Evolutionary conservation across 2,113 vertebrate genomes (phyloP).

Genomic region (Grammatotria lemairii): DNA sequence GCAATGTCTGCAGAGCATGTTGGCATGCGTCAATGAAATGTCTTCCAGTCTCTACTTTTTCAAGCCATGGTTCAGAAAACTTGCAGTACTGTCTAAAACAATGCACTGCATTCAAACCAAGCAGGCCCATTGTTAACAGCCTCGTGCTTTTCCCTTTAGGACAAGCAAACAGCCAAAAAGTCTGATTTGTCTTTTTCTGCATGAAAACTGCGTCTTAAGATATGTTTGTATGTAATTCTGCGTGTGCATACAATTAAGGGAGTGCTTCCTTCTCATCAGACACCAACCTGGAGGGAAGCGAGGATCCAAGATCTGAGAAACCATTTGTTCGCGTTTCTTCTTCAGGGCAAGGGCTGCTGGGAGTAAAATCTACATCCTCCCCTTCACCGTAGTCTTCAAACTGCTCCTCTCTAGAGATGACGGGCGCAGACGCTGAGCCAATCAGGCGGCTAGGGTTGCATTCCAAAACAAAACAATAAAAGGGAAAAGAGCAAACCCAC

Average conservation of each 20-base stretch:
- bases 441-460: slow-evolving; percentile 62
- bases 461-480: not conserved
- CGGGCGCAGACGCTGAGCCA: slow-evolving; percentile 76
- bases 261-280: not conserved
- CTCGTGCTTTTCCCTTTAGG: not conserved
- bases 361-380: slow-evolving; percentile 86
- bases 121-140: not conserved
- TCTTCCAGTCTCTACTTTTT: not conserved
- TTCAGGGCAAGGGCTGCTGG: slow-evolving; percentile 89
- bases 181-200: not conserved
- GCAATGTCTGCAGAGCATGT: not conserved
- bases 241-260: not conserved
- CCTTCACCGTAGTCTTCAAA: slow-evolving; percentile 97
- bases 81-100: not conserved
- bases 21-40: accelerated
- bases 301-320: slow-evolving; percentile 90
- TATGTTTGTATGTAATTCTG: not conserved
- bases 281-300: slow-evolving; percentile 87
- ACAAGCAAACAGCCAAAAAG: not conserved
- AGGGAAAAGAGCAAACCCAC: not conserved
- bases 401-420: slow-evolving; percentile 86
- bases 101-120: not conserved
- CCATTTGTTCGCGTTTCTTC: slow-evolving; percentile 85
- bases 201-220: not conserved
- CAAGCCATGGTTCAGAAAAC: not conserved